Base-by-base conservation (phyloP, 2,113 vertebrate species). In the Clinocottus analis region DNA sequence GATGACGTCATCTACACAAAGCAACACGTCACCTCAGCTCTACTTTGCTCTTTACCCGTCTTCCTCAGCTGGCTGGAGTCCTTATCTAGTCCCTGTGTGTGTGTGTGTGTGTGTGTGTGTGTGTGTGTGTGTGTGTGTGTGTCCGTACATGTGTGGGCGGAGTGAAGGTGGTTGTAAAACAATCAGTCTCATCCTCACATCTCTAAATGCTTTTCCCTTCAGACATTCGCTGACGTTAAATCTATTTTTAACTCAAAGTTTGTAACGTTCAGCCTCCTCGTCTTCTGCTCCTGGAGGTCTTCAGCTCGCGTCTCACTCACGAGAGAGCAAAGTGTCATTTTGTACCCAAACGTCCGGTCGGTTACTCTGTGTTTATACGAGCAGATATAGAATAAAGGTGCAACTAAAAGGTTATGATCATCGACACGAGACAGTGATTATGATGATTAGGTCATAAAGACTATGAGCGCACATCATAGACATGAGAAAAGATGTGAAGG, bases 241-340 rank as follows among this genome's bases (percentile, higher is more conserved):
- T 47, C 66, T 81, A 85, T 71, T 73, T 85, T 74, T 63, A 69
- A 69, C 69, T 77, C 79, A 79, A 67, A 67, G 47, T 67, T 47
- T 11, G 14, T 27, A 10, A 21, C 14, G n/a, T n/a, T n/a, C n/a
- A n/a, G n/a, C n/a, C 25, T 47, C 8, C 33, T 59, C 17, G 5
- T 6, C 13, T 45, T 60, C 31, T 49, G 51, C 59, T 64, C 25
- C n/a, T 73, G 10, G 21, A 23, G 29, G 27, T 35, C 64, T 47
- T 39, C n/a, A 16, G 16, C 23, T 19, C 4, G 35, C 51, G 43
- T 21, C 19, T 64, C 23, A 11, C 47, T 37, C 2, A 31, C 4
- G 29, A 31, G 29, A 17, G 7, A 19, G 33, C 11, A 29, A 55
- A 75, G 43, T 37, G 2, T 11, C 2, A 17, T 6, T 29, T 43